Evolutionary conservation across 2,113 vertebrate genomes (phyloP), one percentile per base, ranked within the genome.

Genomic region (Chamaea fasciata): DNA sequence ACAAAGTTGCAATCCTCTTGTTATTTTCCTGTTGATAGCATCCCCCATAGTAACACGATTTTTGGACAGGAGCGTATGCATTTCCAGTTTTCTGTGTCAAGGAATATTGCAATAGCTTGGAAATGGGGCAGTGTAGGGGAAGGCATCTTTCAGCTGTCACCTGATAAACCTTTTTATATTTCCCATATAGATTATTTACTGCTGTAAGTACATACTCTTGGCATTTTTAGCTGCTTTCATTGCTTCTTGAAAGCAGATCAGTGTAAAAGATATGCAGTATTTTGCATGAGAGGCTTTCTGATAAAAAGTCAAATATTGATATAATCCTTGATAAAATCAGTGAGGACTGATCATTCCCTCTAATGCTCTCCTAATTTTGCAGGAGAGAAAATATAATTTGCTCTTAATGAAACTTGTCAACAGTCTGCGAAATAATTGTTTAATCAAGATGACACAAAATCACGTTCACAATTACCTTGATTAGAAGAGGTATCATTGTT

Each of bases 11-110:
- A 31, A 60, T 41, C 3, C 19, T 46, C 30, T 56, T 37, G 10
- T 44, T 83, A 14, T 55, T 59, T 73, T 80, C 39, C 22, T 63
- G 8, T 70, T 79, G 44, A 16, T 19, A 49, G 9, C 21, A 20
- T 56, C 35, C 15, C 5, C 24, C 24, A 5, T 28, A 55, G 35
- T 11, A 30, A 27, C 16, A 9, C 0, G 0, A 2, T 24, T 65
- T 11, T 20, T 83, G 50, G 11, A n/a, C 65, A 85, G 46, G 37
- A 64, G 15, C 64, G 35, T 7, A 0, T 16, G 23, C 31, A 11
- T 60, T 63, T 21, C 27, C n/a, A 23, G 1, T 13, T 53, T 67
- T 50, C 11, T 79, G 24, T 53, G 47, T 4, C 26, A 49, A 28
- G 28, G 28, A 37, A 16, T 18, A 13, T 46, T 16, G n/a, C 33